These are phyloP conservation scores for Stigmatopora nigra DNA, from an alignment of 2,113 vertebrate genomes.

Conservation along the genomic window DNA sequence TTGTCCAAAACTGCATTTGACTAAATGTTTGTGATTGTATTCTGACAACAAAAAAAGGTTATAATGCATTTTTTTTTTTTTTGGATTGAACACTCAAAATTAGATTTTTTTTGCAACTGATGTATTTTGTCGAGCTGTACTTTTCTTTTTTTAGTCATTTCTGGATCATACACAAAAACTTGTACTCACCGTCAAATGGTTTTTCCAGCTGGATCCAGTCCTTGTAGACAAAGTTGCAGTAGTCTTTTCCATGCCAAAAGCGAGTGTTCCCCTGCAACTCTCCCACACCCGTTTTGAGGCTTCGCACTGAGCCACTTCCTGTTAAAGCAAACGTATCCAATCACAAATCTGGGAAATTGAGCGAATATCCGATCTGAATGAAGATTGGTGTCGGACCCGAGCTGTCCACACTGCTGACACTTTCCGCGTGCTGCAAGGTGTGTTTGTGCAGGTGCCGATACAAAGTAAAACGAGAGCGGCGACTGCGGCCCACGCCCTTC, in stretches of 20 bases:
- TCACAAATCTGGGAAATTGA: neutral
- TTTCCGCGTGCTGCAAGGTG: conserved; percentile 74
- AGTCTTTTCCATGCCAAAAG: conserved; percentile 97
- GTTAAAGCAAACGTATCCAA: conserved; percentile 7
- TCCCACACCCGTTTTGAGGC: conserved; percentile 82
- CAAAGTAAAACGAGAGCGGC: conserved; percentile 80
- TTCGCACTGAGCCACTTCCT: conserved; percentile 80
- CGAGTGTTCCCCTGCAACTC: conserved; percentile 89
- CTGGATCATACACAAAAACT: neutral
- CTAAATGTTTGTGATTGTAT: too few relatives aligned
- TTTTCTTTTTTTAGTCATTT: neutral
- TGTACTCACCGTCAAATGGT: conserved; percentile 60
- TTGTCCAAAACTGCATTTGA: too few relatives aligned
- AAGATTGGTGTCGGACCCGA: conserved; percentile 38
- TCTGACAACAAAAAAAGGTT: too few relatives aligned
- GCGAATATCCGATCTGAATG: neutral
- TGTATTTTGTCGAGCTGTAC: neutral
- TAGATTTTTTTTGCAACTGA: neutral
- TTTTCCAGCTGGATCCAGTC: conserved; percentile 92
- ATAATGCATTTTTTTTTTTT: too few relatives aligned
- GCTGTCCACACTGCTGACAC: conserved; percentile 84
- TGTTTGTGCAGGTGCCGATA: conserved; percentile 81
- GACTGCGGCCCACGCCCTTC: conserved; percentile 79
- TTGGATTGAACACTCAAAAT: too few relatives aligned
- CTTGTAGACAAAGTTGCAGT: conserved; percentile 94